Conservation (phyloP, 2,888 invertebrate genomes). For the Drosophila setosimentum region DNA sequence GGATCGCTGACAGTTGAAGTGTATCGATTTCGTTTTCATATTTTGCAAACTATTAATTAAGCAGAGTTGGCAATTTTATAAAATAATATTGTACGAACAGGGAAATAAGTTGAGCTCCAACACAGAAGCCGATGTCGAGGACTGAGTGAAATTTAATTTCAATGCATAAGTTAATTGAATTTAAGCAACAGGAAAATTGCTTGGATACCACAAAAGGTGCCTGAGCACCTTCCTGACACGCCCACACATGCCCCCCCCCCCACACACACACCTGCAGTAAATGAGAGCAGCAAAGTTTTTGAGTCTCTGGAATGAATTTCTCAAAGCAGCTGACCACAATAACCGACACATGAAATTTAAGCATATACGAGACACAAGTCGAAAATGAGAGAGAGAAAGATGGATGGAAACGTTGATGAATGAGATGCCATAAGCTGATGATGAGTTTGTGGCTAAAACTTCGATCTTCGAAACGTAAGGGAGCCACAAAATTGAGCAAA, state of each 20-base stretch:
- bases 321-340: constrained; percentile 54
- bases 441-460: constrained; percentile 29
- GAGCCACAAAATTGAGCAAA: constrained; percentile 8
- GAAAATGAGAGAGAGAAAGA: neutral
- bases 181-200: constrained; percentile 72
- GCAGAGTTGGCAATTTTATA: constrained; percentile 61
- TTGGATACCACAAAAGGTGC: constrained; percentile 61
- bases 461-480: neutral
- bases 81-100: constrained; percentile 19
- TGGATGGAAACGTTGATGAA: constrained; percentile 13
- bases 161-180: constrained; percentile 75
- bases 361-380: constrained; percentile 14
- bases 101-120: neutral
- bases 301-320: constrained; percentile 33
- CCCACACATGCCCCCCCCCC: constrained; percentile 13
- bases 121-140: neutral
- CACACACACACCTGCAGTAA: neutral
- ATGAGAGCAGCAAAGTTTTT: constrained; percentile 14
- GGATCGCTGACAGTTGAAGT: constrained; percentile 50
- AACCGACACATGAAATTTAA: constrained; percentile 52
- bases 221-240: neutral
- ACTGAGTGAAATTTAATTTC: constrained; percentile 55
- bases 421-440: constrained; percentile 3
- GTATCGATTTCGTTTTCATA: constrained; percentile 42
- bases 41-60: constrained; percentile 69